Base-by-base conservation (phyloP, 2,797 vertebrate genomes). In the Stomatorhinus walkeri region DNA sequence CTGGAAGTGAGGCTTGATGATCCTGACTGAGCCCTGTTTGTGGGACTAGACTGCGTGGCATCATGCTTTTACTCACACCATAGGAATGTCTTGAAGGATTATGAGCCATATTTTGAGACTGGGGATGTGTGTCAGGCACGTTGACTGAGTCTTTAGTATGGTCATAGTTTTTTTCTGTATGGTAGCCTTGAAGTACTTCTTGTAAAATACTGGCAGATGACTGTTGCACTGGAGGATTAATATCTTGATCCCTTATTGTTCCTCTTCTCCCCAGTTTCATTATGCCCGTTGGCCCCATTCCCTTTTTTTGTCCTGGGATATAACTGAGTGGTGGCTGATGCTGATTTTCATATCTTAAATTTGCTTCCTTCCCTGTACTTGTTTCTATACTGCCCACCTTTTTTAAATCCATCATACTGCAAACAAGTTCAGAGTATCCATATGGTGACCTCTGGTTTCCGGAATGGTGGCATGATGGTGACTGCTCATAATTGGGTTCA, bases 171-270 rank as follows among this genome's bases (percentile, higher is more conserved):
- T 97, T 93, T 89, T 98, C 98, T 92, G 98, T 96, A 92, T 99
- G 98, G 92, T 98, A 98, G 81, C 98, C 98, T 93, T 99, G 98
- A 52, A 99, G 96, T 32, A 99, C 98, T 72, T 99, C 98, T 93
- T 99, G 98, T 32, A 99, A 95, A 89, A 99, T 97, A 91, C 98
- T 99, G 24, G 98, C 98, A 91, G 97, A 98, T 54, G 96, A 96
- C n/a, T 95, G 96, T 89, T 96, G 96, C 86, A 95, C 90, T 90
- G 94, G 95, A 36, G 93, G 94, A 89, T 92, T 94, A 79, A 93
- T 94, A 72, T 96, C 95, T 0, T 95, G 95, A 90, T 91, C 91
- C 92, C 95, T 96, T 40, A 89, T 93, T 84, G 93, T 92, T 9
- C 91, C 94, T 92, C 94, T 94, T 89, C 95, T 95, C 2, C 90